Conservation (phyloP, 2,888 invertebrate species). For the Synergus itoensis region DNA sequence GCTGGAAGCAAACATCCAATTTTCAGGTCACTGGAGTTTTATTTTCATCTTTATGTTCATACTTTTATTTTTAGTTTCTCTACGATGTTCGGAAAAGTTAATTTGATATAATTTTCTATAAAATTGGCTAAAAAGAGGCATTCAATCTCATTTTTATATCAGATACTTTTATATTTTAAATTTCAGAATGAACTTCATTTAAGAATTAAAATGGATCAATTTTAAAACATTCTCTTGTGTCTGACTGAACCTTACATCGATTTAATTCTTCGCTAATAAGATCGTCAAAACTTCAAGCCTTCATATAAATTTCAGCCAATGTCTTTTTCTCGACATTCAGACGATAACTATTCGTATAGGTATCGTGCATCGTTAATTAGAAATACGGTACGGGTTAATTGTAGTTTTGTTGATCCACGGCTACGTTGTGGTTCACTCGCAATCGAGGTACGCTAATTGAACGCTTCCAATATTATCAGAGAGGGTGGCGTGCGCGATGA, state of each 20-base stretch:
- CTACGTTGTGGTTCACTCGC: slow-evolving; percentile 64
- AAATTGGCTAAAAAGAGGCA: not conserved
- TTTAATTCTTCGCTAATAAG: not conserved
- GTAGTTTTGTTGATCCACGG: slow-evolving; percentile 67
- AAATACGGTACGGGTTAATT: slow-evolving; percentile 69
- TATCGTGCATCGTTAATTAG: slow-evolving; percentile 34
- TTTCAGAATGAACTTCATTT: too few species aligned
- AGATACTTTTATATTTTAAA: too few species aligned
- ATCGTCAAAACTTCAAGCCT: not conserved
- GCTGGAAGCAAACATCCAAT: slow-evolving; percentile 11
- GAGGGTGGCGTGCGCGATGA: slow-evolving; percentile 32
- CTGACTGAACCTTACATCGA: too few species aligned
- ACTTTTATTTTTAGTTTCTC: not conserved
- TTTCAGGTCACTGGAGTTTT: slow-evolving; percentile 2
- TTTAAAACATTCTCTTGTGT: too few species aligned
- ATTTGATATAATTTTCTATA: not conserved
- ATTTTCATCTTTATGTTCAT: not conserved
- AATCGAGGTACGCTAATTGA: slow-evolving; percentile 74
- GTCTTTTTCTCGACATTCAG: slow-evolving; percentile 5
- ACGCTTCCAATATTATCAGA: slow-evolving; percentile 71
- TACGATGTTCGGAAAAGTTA: not conserved
- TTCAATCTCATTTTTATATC: too few species aligned
- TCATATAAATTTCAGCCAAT: not conserved
- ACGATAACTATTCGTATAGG: slow-evolving; percentile 17
- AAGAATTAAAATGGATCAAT: too few species aligned